Conservation (phyloP, 2,888 invertebrate genomes). For the Caenorhabditis macrosperma region DNA sequence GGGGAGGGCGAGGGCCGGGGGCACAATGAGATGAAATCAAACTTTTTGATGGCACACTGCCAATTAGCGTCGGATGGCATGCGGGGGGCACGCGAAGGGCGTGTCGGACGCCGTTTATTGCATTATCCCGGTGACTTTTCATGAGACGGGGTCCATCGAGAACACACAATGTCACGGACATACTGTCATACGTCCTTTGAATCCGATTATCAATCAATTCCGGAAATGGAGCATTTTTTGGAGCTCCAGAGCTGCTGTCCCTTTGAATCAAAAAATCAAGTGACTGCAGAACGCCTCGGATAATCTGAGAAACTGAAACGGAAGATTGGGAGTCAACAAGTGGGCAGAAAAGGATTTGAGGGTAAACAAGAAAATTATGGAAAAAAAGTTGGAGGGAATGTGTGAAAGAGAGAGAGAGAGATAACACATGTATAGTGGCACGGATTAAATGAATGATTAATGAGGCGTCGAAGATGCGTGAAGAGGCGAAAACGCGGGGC, state of each 20-base stretch:
- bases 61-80: conserved; percentile 45
- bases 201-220: neutral
- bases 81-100: conserved; percentile 8
- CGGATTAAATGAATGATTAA: conserved; percentile 44
- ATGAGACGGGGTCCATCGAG: neutral
- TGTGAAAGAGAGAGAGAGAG: neutral
- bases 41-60: conserved; percentile 53
- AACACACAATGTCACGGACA: too few species aligned
- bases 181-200: neutral
- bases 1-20: neutral
- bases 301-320: neutral
- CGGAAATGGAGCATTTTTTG: too few species aligned
- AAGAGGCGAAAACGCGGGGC: conserved; percentile 20
- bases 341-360: neutral
- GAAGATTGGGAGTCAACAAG: neutral
- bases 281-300: neutral
- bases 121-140: conserved; percentile 4
- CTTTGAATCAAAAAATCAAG: neutral
- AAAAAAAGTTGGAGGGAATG: conserved; percentile 1
- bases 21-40: conserved; percentile 47
- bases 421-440: conserved; percentile 13
- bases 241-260: neutral
- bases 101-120: conserved; percentile 9
- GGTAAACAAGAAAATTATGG: conserved; percentile 10
- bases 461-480: conserved; percentile 23